A percentile compares a stretch with the other conserved stretches of the same genome.
Evolutionary conservation across 2,113 vertebrate species (phyloP).

Genomic region (Apus apus): DNA sequence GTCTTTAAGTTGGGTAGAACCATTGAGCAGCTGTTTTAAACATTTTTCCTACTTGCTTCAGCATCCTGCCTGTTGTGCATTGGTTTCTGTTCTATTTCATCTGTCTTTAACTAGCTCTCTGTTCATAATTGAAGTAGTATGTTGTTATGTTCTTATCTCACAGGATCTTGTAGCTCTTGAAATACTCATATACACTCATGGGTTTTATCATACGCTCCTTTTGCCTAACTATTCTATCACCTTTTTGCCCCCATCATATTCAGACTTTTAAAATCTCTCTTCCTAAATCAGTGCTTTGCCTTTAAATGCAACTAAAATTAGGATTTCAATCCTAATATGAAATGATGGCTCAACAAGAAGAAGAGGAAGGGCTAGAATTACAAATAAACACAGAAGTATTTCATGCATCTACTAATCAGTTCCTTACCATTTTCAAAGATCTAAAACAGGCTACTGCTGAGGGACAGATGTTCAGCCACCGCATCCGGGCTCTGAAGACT

Average conservation of each 20-base stretch:
- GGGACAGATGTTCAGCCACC: not conserved
- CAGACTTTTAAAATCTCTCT: not conserved
- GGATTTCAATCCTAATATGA: constrained; percentile 14
- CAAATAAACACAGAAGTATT: not conserved
- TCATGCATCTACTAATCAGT: not conserved
- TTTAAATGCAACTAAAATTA: constrained; percentile 31
- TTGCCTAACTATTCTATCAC: not conserved
- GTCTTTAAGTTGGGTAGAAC: not conserved
- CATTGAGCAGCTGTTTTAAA: not conserved
- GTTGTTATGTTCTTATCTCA: not conserved
- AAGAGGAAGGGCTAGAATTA: constrained; percentile 29
- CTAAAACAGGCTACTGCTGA: not conserved
- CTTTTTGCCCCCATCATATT: not conserved
- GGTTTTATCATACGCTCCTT: not conserved
- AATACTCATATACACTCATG: not conserved
- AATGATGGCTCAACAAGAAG: constrained; percentile 47
- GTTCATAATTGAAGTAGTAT: not conserved
- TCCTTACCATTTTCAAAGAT: not conserved
- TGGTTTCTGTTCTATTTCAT: not conserved
- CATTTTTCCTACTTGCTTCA: not conserved
- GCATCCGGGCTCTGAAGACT: not conserved
- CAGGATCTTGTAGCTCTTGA: not conserved
- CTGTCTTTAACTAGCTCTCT: not conserved
- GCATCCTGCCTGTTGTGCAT: not conserved
- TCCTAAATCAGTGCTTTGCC: not conserved